Base-by-base conservation (phyloP, 2,888 invertebrate genomes). In the Allygus modestus region DNA sequence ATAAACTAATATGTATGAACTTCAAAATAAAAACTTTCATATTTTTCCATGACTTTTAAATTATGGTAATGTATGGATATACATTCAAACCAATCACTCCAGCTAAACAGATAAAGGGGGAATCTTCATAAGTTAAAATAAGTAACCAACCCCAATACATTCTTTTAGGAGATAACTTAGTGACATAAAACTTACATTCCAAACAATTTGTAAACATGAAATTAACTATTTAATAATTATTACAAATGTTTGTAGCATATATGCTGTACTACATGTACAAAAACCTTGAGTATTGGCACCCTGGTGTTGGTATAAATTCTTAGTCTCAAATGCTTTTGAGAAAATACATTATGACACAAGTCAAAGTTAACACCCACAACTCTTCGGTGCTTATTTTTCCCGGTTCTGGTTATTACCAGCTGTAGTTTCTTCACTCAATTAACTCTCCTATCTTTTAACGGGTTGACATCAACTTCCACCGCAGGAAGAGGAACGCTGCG, bases 401-500 rank as follows among this genome's bases (percentile, higher is more conserved):
- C 46, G 46, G 17, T 46, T 46, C 37, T 37, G 37, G 37, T 37
- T 46, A 12, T 17, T 7, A 46, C 46, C 46, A 17, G 46, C 17
- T 37, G 17, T 1, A 46, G 54, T 54, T 46, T 54, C 54, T 23
- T 4, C 54, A 54, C 54, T 54, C 46, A 15, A 46, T 23, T 54
- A 23, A 23, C 23, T 5, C 7, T 20, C 9, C 1, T 17, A 23
- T 4, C 7, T 54, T n/a, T 83, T 85, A 85, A 83, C 85, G 85
- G 15, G 79, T 58, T n/a, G 95, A 94, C 90, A 95, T 95, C 84
- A 97, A 93, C 89, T 97, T 97, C 96, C 96, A 97, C 87, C 96
- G 94, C 61, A 97, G 92, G 92, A 97, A 97, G 84, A 97, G 91
- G 92, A 95, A 97, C 11, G 97, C 97, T 5, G 96, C 93, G 87